Evolutionary conservation across 2,888 invertebrate genomes (phyloP).

Genomic region (Agrilus mali): DNA sequence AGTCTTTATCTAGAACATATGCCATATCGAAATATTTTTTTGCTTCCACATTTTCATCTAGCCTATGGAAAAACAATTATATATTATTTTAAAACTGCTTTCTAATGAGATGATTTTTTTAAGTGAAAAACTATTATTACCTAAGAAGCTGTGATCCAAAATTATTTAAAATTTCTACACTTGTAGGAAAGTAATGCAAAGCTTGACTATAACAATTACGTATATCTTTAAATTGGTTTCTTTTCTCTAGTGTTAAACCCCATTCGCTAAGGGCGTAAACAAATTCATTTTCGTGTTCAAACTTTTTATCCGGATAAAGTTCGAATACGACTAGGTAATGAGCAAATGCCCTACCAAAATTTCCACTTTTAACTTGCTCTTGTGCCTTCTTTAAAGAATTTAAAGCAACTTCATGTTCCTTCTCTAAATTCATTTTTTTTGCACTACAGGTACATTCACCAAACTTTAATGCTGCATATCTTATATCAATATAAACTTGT

Average conservation of each 20-base stretch:
- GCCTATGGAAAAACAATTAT: slow-evolving; percentile 16
- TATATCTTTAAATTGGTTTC: slow-evolving; percentile 26
- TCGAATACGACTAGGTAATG: slow-evolving; percentile 24
- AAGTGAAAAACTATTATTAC: too few species aligned
- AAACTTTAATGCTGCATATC: neutral
- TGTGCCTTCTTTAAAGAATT: slow-evolving; percentile 21
- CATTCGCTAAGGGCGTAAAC: slow-evolving; percentile 19
- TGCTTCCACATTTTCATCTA: slow-evolving; percentile 22
- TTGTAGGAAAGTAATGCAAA: slow-evolving; percentile 35
- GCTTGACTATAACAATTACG: slow-evolving; percentile 32
- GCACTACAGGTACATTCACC: neutral
- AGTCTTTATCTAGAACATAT: slow-evolving; percentile 13
- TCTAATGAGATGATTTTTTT: too few species aligned
- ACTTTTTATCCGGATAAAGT: slow-evolving; percentile 15
- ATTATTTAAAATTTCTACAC: slow-evolving; percentile 36
- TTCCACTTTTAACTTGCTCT: slow-evolving; percentile 15
- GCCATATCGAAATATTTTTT: slow-evolving; percentile 23
- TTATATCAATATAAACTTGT: too few species aligned
- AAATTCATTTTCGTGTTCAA: slow-evolving; percentile 19
- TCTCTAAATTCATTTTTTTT: slow-evolving; percentile 4
- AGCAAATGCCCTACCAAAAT: slow-evolving; percentile 25
- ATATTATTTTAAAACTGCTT: neutral
- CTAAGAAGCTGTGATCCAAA: slow-evolving; percentile 39
- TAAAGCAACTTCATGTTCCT: slow-evolving; percentile 6
- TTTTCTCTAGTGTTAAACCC: slow-evolving; percentile 23